phyloP scores from a whole-genome alignment of 2,113 vertebrate species.

The Lamprotornis superbus region DNA sequence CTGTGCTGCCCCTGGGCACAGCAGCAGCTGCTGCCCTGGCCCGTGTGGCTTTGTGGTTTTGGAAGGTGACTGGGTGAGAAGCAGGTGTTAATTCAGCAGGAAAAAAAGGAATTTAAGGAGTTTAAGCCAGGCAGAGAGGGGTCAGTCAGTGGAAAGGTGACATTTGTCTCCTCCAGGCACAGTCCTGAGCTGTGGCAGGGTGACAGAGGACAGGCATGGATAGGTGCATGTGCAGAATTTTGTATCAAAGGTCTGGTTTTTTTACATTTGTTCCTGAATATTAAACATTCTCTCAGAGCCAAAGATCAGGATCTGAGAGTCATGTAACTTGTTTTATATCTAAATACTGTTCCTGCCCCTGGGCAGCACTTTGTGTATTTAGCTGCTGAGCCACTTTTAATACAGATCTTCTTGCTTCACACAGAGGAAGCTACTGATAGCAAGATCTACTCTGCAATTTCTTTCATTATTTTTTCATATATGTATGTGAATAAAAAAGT shows the following conservation, averaged over 20 bases:
- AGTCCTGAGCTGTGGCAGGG: neutral
- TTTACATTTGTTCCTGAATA: neutral
- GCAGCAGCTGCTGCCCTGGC: neutral
- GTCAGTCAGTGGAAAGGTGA: neutral
- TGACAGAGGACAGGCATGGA: neutral
- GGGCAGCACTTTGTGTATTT: slow-evolving; percentile 15
- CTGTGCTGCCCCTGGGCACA: neutral
- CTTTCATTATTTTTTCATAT: slow-evolving; percentile 35
- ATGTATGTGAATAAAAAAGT: slow-evolving; percentile 21
- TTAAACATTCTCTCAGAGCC: neutral
- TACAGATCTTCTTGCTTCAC: neutral
- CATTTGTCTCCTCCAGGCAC: neutral
- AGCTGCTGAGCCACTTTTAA: neutral
- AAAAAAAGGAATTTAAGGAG: neutral
- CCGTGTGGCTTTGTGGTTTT: neutral
- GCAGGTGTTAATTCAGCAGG: neutral
- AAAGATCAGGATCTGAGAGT: neutral
- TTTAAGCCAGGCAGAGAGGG: neutral
- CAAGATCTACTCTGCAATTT: neutral
- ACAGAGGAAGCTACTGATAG: neutral
- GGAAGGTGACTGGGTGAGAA: neutral
- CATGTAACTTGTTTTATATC: neutral
- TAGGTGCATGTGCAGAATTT: neutral
- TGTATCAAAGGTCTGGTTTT: neutral
- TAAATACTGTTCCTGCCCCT: neutral